phyloP scores from a whole-genome alignment of 2,113 vertebrate genomes.

The Hepsetus odoe region DNA sequence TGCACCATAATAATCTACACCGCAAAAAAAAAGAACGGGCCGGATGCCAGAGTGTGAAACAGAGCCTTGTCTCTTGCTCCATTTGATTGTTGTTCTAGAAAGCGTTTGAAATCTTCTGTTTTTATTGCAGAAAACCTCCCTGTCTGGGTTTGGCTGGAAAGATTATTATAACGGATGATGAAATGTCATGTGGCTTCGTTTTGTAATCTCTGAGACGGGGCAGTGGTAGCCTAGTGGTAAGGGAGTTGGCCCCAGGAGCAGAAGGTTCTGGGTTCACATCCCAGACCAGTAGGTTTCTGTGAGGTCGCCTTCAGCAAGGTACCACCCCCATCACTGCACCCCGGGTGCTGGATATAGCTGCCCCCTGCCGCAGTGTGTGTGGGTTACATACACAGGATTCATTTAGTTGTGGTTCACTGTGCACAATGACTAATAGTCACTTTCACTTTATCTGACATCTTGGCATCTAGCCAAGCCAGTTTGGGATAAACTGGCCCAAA shows the following conservation, averaged over 20 bases:
- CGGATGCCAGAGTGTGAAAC: not conserved
- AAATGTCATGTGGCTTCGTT: not conserved
- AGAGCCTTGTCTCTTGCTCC: not conserved
- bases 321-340: too few species aligned
- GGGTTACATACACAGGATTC: too few species aligned
- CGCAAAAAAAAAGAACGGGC: not conserved
- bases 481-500: not conserved
- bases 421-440: too few species aligned
- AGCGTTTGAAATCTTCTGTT: constrained; percentile 5
- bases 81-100: constrained; percentile 19
- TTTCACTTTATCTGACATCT: not conserved
- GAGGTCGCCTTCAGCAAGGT: too few species aligned
- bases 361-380: too few species aligned
- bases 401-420: too few species aligned
- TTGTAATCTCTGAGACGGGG: not conserved
- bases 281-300: too few species aligned
- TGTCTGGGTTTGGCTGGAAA: not conserved
- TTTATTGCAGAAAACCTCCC: not conserved
- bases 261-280: too few species aligned
- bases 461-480: constrained; percentile 8
- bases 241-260: too few species aligned
- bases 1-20: not conserved
- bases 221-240: too few species aligned
- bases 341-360: too few species aligned
- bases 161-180: not conserved